Evolutionary conservation across 1,140 invertebrate species (phyloP).

Genomic region (Caerostris darwini): DNA sequence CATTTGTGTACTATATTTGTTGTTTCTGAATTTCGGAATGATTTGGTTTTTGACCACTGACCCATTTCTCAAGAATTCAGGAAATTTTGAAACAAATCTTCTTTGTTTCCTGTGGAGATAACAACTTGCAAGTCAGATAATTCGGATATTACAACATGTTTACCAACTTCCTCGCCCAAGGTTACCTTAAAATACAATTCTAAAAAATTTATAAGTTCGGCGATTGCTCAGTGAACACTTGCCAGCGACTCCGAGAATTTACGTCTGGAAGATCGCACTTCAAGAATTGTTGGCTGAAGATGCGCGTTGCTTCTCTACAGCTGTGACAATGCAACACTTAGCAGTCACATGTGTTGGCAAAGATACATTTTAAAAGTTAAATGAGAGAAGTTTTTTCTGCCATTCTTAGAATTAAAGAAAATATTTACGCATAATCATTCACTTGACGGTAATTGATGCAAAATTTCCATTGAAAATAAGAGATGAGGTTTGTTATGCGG

Average conservation of each 20-base stretch:
- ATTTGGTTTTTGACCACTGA: neutral
- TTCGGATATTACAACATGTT: neutral
- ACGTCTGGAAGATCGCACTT: neutral
- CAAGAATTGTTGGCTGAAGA: neutral
- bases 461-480: too few relatives aligned
- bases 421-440: too few relatives aligned
- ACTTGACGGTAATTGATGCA: too few relatives aligned
- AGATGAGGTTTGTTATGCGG: too few relatives aligned
- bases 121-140: neutral
- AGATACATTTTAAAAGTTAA: neutral
- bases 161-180: neutral
- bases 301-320: neutral
- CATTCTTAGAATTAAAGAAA: too few relatives aligned
- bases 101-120: neutral
- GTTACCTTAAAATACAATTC: neutral
- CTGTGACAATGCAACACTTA: neutral
- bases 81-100: too few relatives aligned
- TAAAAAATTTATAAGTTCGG: neutral
- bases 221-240: neutral
- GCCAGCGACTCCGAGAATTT: neutral
- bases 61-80: neutral
- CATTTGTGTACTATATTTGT: neutral
- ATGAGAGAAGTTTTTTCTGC: neutral
- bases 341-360: neutral
- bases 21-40: too few relatives aligned